Evolutionary conservation across 2,113 vertebrate genomes (phyloP), one percentile per base, ranked within the genome.

Genomic region (Rallus limicola): DNA sequence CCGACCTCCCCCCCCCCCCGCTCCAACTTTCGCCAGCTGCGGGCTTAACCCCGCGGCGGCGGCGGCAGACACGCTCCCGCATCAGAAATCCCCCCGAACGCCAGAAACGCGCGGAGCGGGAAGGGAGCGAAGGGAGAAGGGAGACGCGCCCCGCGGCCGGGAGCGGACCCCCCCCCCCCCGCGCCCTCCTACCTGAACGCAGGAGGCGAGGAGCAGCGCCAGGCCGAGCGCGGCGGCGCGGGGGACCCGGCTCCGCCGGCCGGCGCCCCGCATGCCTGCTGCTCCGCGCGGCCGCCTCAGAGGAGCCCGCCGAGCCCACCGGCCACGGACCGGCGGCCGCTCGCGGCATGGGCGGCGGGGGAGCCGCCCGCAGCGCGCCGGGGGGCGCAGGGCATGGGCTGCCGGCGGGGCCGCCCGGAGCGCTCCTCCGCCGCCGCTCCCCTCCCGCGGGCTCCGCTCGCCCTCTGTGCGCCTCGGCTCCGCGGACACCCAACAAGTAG

Each of bases 111-210:
- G 58, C 38, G 29, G 60, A 55, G 79, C 26, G 16, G 34, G 20
- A 21, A 11, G 5, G 28, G 13, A 86, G 44, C 21, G 24, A 24
- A 23, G 48, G 20, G 5, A 63, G 26, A 52, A 65, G 16, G 5
- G 6, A 42, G 55, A 18, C 68, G 26, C 29, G 46, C 38, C 38
- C 75, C 53, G 62, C 67, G 34, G 28, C 77, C 91, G 5, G 52
- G 53, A 64, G 78, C 56, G 29, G 34, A 90, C 55, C 42, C 68
- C 95, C 85, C 88, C 60, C 42, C 42, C 8, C 36, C n/a, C n/a
- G n/a, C 62, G 38, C 53, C 82, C 67, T 87, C 97, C 96, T 97
- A 98, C 98, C 98, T 98, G 98, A 93, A 97, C 96, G 83, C 97
- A 97, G 63, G 97, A 96, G 93, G 97, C 97, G 95, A 98, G 93